These are phyloP conservation scores for Scaptomyza pallida DNA, from an alignment of 1,140 invertebrate species.

Conservation along the genomic window DNA sequence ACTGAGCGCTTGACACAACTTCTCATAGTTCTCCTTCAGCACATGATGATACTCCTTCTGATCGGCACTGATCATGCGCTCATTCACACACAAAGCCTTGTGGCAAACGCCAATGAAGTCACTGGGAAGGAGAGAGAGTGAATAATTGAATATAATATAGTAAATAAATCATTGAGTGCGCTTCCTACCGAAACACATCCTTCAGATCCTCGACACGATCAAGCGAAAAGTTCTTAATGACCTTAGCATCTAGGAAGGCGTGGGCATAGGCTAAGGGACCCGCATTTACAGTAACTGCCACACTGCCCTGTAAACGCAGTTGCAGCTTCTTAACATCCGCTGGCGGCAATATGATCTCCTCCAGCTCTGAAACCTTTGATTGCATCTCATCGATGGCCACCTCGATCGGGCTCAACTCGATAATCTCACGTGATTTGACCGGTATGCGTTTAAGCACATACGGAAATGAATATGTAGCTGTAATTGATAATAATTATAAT, in stretches of 20 bases:
- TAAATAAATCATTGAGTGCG: background rate
- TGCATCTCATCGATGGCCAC: slow-evolving; percentile 97
- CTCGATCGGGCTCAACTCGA: slow-evolving; percentile 95
- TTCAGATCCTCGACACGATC: slow-evolving; percentile 94
- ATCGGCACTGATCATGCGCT: slow-evolving; percentile 92
- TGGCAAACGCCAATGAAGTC: slow-evolving; percentile 95
- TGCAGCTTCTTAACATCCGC: slow-evolving; percentile 95
- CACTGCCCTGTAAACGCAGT: slow-evolving; percentile 93
- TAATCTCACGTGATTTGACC: slow-evolving; percentile 89
- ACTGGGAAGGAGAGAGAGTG: slow-evolving; percentile 85
- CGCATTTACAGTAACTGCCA: slow-evolving; percentile 97
- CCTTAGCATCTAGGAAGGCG: slow-evolving; percentile 92
- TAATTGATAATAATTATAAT: background rate
- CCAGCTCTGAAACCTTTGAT: slow-evolving; percentile 91
- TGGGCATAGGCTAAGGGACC: slow-evolving; percentile 96
- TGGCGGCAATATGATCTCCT: slow-evolving; percentile 92
- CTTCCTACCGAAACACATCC: slow-evolving; percentile 91
- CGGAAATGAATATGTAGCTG: slow-evolving; percentile 93
- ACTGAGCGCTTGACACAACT: slow-evolving; percentile 91
- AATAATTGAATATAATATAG: background rate
- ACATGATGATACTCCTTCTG: slow-evolving; percentile 95
- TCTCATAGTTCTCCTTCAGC: slow-evolving; percentile 92
- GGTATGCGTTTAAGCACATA: slow-evolving; percentile 95
- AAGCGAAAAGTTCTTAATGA: slow-evolving; percentile 89
- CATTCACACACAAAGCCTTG: slow-evolving; percentile 93